Base-by-base conservation (phyloP, 2,888 invertebrate species). In the Carabus problematicus region DNA sequence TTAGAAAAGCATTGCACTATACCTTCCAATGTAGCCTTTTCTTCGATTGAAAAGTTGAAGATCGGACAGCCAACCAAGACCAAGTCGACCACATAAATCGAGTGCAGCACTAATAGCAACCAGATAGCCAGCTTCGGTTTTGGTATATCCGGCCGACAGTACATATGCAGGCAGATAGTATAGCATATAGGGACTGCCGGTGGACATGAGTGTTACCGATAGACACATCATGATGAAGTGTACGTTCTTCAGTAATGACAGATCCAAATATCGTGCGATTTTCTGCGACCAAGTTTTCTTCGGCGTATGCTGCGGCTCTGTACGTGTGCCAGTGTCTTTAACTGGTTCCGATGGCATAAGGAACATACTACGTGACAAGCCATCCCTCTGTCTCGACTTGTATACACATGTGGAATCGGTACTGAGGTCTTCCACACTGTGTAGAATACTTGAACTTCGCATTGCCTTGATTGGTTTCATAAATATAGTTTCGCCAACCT, bases 101-200 rank as follows among this genome's bases (percentile, higher is more conserved):
- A 91, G 79, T 0, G 88, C 89, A 0, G 92, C 91, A 67, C 91
- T 90, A 47, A 92, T 88, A 0, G 92, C 91, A 3, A 92, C 89
- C 72, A 92, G 81, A 55, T 88, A 89, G 49, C 91, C 90, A 78
- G 88, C 82, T 49, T 86, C 86, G 0, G 86, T 80, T 73, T 88
- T 87, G 39, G 83, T 84, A 71, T 88, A 87, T 47, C 91, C 91
- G 0, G 83, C 84, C 0, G 89, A 85, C 45, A 89, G 87, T 0
- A 90, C 90, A 76, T 91, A 91, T 0, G 91, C 91, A 0, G 92
- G 92, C 52, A 92, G 80, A 76, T 91, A 91, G 79, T 91, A 91
- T 2, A 91, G 79, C 76, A 91, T 90, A 78, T 91, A 91, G 0
- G 91, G 91, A 3, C 91, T 91, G 9, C 91, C 92, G 18, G 90